phyloP scores from a whole-genome alignment of 2,797 vertebrate genomes.

The Urosaurus nigricauda region DNA sequence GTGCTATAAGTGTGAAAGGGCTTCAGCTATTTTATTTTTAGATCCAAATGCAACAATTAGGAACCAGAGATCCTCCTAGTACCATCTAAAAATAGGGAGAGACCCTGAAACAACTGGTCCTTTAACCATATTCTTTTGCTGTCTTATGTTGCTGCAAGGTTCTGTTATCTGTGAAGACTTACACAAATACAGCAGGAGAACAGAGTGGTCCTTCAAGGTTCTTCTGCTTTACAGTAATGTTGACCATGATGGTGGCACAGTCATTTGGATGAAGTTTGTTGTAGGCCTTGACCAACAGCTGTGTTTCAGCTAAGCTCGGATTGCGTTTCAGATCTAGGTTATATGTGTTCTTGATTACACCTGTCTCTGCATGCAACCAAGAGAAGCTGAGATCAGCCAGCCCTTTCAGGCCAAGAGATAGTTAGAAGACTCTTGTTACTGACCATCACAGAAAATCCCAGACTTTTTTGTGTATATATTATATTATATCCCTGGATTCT shows the following conservation, averaged over 20 bases:
- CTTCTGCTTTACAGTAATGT: conserved; percentile 60
- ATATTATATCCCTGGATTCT: neutral
- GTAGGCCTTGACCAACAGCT: conserved; percentile 74
- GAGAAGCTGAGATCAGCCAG: neutral
- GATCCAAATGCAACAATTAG: neutral
- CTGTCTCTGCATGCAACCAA: conserved; percentile 61
- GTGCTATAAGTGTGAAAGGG: no score
- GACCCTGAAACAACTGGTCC: neutral
- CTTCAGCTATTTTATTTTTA: neutral
- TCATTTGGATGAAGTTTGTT: neutral
- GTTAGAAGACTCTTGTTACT: neutral
- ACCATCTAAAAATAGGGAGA: no score
- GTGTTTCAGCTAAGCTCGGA: neutral
- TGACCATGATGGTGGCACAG: conserved; percentile 49
- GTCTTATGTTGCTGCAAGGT: neutral
- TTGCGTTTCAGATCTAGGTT: conserved; percentile 60
- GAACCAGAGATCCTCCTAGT: neutral
- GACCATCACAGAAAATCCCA: neutral
- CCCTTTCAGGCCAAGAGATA: neutral
- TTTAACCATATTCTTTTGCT: neutral
- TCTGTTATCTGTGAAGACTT: conserved; percentile 21
- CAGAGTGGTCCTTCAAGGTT: conserved; percentile 70
- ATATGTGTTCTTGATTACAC: conserved; percentile 68
- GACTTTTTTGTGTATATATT: neutral
- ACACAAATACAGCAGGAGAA: conserved; percentile 74